Evolutionary conservation across 2,888 invertebrate genomes (phyloP).

Genomic region (Lasioglossum zephyrum): DNA sequence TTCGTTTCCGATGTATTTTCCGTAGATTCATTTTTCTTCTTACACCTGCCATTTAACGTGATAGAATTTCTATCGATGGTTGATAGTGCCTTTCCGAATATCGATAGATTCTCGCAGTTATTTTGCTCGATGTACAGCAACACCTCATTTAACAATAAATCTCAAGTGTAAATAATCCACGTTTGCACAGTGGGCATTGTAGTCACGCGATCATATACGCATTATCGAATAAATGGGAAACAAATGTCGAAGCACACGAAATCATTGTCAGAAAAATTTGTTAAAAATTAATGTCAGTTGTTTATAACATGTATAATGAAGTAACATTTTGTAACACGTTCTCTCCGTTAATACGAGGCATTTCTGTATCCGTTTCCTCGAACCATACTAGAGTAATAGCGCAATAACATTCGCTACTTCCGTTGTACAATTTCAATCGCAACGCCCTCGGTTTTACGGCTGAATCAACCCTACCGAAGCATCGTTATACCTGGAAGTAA

Average conservation of each 20-base stretch:
- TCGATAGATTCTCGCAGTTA: not conserved
- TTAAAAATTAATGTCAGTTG: not conserved
- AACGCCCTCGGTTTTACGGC: slow-evolving; percentile 13
- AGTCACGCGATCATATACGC: not conserved
- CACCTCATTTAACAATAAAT: not conserved
- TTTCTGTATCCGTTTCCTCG: slow-evolving; percentile 10
- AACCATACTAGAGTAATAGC: slow-evolving; percentile 42
- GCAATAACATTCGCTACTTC: slow-evolving; percentile 52
- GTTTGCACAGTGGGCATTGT: not conserved
- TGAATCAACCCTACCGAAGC: slow-evolving; percentile 40
- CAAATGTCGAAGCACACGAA: not conserved
- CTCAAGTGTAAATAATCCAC: not conserved
- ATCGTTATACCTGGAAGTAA: slow-evolving; percentile 29
- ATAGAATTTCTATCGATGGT: not conserved
- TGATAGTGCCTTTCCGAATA: not conserved
- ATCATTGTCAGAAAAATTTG: not conserved
- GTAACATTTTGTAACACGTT: not conserved
- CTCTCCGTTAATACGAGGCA: not conserved
- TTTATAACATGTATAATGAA: not conserved
- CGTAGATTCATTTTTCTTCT: not conserved
- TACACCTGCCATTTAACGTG: not conserved
- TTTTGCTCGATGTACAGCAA: not conserved
- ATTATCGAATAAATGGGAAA: not conserved
- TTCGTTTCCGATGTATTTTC: too few relatives aligned
- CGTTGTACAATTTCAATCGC: slow-evolving; percentile 15